These are phyloP conservation scores for Phainopepla nitens DNA, from an alignment of 2,113 vertebrate genomes.

Conservation along the genomic window DNA sequence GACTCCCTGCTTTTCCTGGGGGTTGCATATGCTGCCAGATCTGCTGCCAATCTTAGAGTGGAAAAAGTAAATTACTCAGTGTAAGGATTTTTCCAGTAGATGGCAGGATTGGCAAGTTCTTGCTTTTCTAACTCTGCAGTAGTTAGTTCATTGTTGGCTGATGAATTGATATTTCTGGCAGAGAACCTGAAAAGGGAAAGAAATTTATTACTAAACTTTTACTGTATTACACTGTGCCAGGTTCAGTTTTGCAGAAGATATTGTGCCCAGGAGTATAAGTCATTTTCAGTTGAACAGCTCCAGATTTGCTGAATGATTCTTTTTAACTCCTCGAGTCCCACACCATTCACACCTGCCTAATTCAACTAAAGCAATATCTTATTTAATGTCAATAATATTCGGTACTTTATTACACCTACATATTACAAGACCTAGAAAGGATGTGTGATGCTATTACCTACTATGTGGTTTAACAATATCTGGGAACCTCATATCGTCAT, in stretches of 20 bases:
- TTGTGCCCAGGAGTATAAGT: constrained; percentile 11
- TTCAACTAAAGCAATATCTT: not conserved
- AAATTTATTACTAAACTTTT: constrained; percentile 42
- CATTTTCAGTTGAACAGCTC: constrained; percentile 4
- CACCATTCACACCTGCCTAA: not conserved
- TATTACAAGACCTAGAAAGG: not conserved
- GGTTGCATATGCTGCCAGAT: not conserved
- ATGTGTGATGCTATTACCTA: not conserved
- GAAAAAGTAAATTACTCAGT: not conserved
- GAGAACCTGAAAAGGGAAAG: constrained; percentile 14
- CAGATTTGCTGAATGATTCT: not conserved
- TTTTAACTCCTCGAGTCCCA: constrained; percentile 14
- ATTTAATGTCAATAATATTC: not conserved
- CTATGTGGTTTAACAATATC: not conserved
- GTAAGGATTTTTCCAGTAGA: constrained; percentile 51
- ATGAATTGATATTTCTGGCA: constrained; percentile 4
- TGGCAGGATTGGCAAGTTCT: constrained; percentile 56
- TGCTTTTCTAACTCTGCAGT: not conserved
- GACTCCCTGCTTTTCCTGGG: not conserved
- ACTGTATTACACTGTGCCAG: not conserved
- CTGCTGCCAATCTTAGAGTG: not conserved
- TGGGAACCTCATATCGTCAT: not conserved
- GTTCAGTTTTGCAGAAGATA: constrained; percentile 28
- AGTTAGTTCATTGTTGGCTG: constrained; percentile 7
- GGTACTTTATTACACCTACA: not conserved